These are phyloP conservation scores for Cotesia glomerata DNA, from an alignment of 1,140 invertebrate genomes.

Conservation along the genomic window DNA sequence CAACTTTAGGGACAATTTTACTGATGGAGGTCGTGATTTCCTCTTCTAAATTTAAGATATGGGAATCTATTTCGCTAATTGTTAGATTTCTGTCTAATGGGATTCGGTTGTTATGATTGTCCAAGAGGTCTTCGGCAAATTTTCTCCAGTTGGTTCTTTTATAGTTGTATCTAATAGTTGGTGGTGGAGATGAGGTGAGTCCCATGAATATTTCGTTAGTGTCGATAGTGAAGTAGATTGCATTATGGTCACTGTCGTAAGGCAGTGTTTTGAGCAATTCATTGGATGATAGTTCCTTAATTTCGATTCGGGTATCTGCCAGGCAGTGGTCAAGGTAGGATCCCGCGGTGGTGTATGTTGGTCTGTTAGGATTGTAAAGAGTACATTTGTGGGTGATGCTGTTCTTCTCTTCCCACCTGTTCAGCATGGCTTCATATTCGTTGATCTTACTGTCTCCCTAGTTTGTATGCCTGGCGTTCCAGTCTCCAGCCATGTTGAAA, in stretches of 20 bases:
- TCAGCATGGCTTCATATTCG: background rate
- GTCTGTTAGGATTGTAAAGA: background rate
- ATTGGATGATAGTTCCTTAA: background rate
- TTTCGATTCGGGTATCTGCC: slow-evolving; percentile 3
- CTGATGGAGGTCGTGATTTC: slow-evolving; percentile 1
- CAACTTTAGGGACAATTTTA: background rate
- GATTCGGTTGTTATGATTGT: background rate
- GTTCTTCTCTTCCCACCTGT: background rate
- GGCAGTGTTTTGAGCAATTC: background rate
- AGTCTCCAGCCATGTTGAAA: slow-evolving; percentile 24
- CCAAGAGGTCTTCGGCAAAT: slow-evolving; percentile 6
- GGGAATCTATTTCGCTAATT: slow-evolving; percentile 13
- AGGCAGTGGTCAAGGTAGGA: slow-evolving; percentile 14
- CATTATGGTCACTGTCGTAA: background rate
- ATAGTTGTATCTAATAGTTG: background rate
- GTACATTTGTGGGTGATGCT: background rate
- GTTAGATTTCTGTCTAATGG: slow-evolving; percentile 22
- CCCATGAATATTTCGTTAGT: background rate
- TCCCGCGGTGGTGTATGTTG: background rate
- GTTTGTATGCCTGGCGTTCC: slow-evolving; percentile 8
- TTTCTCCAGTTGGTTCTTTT: slow-evolving; percentile 28
- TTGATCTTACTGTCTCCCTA: slow-evolving; percentile 17
- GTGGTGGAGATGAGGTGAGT: no score
- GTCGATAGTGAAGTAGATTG: background rate
- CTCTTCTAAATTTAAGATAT: background rate